These are phyloP conservation scores for Phyllotis vaccarum DNA, from an alignment of 2,797 vertebrate species.

Conservation along the genomic window DNA sequence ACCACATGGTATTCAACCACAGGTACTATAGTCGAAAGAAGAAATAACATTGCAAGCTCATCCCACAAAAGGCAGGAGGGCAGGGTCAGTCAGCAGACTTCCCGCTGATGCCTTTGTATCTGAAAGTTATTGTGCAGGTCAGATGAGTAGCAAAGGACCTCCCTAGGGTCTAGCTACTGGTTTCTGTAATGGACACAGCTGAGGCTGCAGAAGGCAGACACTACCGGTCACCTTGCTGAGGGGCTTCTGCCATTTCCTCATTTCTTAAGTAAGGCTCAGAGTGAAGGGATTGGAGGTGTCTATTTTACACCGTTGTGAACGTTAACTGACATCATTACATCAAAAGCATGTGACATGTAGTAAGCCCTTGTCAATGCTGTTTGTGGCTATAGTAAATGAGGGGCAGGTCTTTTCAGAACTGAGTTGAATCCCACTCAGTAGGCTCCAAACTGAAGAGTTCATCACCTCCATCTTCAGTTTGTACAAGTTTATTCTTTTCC, in stretches of 20 bases:
- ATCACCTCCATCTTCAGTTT: background rate
- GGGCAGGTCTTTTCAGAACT: background rate
- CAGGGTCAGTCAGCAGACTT: background rate
- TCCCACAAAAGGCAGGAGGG: background rate
- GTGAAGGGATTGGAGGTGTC: background rate
- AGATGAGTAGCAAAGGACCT: background rate
- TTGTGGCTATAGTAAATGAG: background rate
- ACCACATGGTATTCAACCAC: accelerated
- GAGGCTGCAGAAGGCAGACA: background rate
- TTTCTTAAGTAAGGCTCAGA: background rate
- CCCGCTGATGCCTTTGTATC: background rate
- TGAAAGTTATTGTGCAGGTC: background rate
- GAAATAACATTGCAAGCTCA: background rate
- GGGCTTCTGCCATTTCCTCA: background rate
- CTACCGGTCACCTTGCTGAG: background rate
- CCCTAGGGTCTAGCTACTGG: background rate
- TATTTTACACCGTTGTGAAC: background rate
- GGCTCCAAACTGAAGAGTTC: conserved; percentile 17
- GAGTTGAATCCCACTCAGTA: background rate
- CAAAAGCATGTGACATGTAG: background rate
- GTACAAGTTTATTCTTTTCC: conserved; percentile 49
- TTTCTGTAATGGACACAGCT: background rate
- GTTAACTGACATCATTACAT: background rate
- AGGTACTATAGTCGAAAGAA: background rate
- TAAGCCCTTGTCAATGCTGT: background rate